Conservation (phyloP, 1,140 invertebrate species). For the Elymnias hypermnestra region DNA sequence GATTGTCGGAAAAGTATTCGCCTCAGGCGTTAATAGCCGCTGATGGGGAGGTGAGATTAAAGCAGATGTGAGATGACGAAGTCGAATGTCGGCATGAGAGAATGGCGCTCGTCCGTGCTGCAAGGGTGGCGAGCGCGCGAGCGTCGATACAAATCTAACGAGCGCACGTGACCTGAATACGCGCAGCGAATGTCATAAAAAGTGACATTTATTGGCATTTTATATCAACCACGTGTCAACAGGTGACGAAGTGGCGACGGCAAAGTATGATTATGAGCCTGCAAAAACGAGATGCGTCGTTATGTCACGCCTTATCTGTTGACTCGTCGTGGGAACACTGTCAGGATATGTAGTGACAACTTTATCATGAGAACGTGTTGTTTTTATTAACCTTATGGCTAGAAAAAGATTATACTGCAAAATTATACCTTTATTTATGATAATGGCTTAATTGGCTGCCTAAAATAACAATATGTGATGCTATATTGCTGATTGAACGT, state of each 20-base stretch:
- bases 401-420: neutral
- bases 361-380: slow-evolving; percentile 17
- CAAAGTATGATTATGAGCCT: slow-evolving; percentile 52
- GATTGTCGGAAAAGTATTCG: slow-evolving; percentile 55
- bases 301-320: slow-evolving; percentile 43
- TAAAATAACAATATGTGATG: slow-evolving; percentile 50
- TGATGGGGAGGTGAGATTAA: slow-evolving; percentile 54
- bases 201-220: slow-evolving; percentile 73
- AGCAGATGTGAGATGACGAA: slow-evolving; percentile 33
- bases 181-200: slow-evolving; percentile 57
- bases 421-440: neutral
- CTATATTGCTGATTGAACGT: slow-evolving; percentile 51
- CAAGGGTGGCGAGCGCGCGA: slow-evolving; percentile 49
- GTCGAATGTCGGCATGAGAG: slow-evolving; percentile 43
- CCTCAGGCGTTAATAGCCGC: slow-evolving; percentile 45
- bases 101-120: too few relatives aligned
- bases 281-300: slow-evolving; percentile 55
- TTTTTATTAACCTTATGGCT: too few relatives aligned
- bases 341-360: slow-evolving; percentile 25
- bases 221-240: slow-evolving; percentile 65
- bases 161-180: slow-evolving; percentile 64
- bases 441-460: slow-evolving; percentile 20
- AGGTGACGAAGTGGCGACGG: slow-evolving; percentile 47
- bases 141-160: slow-evolving; percentile 58
- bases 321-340: slow-evolving; percentile 45